phyloP scores from a whole-genome alignment of 64 coral and sea anemone genomes.

The Catalaphyllia jardinei region DNA sequence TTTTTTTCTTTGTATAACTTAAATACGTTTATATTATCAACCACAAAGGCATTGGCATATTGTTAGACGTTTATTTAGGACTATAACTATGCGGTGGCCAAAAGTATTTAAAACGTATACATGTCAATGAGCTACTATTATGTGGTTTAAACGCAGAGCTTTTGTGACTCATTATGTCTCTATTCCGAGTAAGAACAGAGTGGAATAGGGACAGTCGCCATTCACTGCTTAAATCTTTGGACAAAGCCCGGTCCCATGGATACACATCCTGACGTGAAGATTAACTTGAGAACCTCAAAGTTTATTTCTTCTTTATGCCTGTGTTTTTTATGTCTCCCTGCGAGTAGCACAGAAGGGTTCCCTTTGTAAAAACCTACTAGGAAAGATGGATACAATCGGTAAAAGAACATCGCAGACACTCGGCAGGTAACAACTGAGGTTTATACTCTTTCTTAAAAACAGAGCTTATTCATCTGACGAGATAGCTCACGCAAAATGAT shows the following conservation, averaged over 20 bases:
- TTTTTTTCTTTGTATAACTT: conserved; percentile 19
- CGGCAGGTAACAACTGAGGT: neutral
- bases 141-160: neutral
- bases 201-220: neutral
- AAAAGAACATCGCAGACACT: conserved; percentile 9
- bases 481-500: conserved; percentile 7
- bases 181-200: neutral
- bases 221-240: neutral
- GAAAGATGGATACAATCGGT: neutral
- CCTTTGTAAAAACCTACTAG: neutral
- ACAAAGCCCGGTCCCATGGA: neutral
- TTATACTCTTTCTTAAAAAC: neutral
- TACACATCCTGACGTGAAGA: neutral
- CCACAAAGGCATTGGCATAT: conserved; percentile 4
- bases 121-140: neutral
- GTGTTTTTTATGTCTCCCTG: neutral
- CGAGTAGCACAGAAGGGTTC: neutral
- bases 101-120: neutral
- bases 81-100: conserved; percentile 34
- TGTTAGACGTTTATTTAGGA: conserved; percentile 39
- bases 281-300: neutral
- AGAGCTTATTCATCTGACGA: neutral
- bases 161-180: neutral
- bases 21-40: conserved; percentile 1
- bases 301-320: neutral